These are phyloP conservation scores for Helicoverpa assulta DNA, from an alignment of 2,888 invertebrate genomes.

Conservation along the genomic window DNA sequence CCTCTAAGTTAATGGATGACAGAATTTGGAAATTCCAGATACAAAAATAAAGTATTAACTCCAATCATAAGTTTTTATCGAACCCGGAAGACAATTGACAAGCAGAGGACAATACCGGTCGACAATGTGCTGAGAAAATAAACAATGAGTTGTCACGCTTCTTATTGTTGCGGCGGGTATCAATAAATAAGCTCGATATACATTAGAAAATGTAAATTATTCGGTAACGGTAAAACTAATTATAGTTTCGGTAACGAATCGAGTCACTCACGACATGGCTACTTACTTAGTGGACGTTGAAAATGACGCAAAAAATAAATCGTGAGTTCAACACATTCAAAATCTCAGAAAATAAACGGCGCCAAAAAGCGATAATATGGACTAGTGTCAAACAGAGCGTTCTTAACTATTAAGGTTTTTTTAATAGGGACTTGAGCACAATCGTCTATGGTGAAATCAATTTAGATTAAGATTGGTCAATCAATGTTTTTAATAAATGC, in stretches of 20 bases:
- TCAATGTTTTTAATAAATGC: slow-evolving; percentile 53
- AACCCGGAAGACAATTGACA: slow-evolving; percentile 52
- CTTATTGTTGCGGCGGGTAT: slow-evolving; percentile 72
- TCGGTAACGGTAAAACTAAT: slow-evolving; percentile 86
- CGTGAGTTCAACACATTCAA: slow-evolving; percentile 82
- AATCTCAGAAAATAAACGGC: slow-evolving; percentile 72
- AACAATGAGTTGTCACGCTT: slow-evolving; percentile 79
- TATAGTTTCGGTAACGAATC: slow-evolving; percentile 85
- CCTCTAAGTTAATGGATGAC: slow-evolving; percentile 33
- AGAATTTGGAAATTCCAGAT: slow-evolving; percentile 46
- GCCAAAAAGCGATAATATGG: slow-evolving; percentile 71
- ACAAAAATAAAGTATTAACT: slow-evolving; percentile 46
- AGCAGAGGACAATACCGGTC: slow-evolving; percentile 48
- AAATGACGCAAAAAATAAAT: slow-evolving; percentile 82
- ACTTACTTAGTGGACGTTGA: slow-evolving; percentile 76
- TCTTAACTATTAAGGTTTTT: slow-evolving; percentile 48
- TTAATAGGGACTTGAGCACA: slow-evolving; percentile 36
- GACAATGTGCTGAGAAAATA: slow-evolving; percentile 72
- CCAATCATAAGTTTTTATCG: slow-evolving; percentile 55
- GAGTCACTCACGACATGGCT: slow-evolving; percentile 82
- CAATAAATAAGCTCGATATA: slow-evolving; percentile 71
- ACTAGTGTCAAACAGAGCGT: slow-evolving; percentile 65
- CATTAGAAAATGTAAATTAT: slow-evolving; percentile 79
- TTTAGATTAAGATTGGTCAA: slow-evolving; percentile 52
- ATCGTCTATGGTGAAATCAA: slow-evolving; percentile 49